Evolutionary conservation across 2,888 invertebrate species (phyloP).

Genomic region (Caenorhabditis sp.): DNA sequence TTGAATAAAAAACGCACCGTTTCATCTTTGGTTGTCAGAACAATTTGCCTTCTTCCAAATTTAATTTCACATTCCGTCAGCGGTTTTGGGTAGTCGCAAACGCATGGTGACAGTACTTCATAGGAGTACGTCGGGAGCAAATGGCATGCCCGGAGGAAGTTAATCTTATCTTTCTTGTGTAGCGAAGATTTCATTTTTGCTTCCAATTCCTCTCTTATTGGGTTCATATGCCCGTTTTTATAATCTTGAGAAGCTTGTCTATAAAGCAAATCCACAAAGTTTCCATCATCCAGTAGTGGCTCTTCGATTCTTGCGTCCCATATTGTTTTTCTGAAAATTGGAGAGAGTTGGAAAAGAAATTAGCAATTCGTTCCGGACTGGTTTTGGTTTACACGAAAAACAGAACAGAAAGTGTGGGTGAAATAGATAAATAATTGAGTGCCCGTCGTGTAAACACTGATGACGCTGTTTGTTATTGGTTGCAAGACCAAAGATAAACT

Average conservation of each 20-base stretch:
- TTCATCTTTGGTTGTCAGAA: slow-evolving; percentile 64
- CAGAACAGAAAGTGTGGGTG: background rate
- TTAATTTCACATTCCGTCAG: slow-evolving; percentile 87
- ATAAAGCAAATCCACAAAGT: slow-evolving; percentile 71
- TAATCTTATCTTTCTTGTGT: slow-evolving; percentile 55
- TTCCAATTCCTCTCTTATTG: slow-evolving; percentile 51
- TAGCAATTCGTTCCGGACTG: background rate
- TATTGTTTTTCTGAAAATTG: slow-evolving; percentile 69
- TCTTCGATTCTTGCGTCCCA: slow-evolving; percentile 78
- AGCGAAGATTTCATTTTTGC: slow-evolving; percentile 52
- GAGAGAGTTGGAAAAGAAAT: background rate
- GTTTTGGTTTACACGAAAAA: slow-evolving; percentile 4
- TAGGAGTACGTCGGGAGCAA: slow-evolving; percentile 93
- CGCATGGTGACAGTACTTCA: slow-evolving; percentile 88
- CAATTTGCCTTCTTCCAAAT: slow-evolving; percentile 86
- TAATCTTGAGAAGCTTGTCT: slow-evolving; percentile 70
- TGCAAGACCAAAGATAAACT: no score
- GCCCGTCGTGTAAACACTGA: background rate
- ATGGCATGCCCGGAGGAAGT: slow-evolving; percentile 91
- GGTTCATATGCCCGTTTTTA: slow-evolving; percentile 33
- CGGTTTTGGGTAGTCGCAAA: slow-evolving; percentile 59
- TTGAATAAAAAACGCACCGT: slow-evolving; percentile 43
- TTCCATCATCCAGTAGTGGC: slow-evolving; percentile 72
- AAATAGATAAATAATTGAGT: background rate
- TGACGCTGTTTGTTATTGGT: background rate